phyloP scores from a whole-genome alignment of 2,888 invertebrate species.

The Antheraea assamensis region DNA sequence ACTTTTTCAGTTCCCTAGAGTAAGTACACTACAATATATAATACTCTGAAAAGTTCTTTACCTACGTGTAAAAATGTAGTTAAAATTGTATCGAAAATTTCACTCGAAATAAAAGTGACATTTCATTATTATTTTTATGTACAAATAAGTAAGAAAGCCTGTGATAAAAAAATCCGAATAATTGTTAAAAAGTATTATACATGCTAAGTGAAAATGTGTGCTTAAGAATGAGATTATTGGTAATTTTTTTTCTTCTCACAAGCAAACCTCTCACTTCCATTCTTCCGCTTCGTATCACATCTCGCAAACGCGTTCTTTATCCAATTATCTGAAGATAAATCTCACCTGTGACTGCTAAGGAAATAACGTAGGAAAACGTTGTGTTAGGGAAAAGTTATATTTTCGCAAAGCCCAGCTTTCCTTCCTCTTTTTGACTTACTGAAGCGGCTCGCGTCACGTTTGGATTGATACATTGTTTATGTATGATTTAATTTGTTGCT shows the following conservation, averaged over 20 bases:
- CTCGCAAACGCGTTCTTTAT: conserved; percentile 79
- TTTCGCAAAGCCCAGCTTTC: conserved; percentile 65
- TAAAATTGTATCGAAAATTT: too few relatives aligned
- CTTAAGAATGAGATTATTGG: conserved; percentile 44
- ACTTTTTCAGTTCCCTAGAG: too few relatives aligned
- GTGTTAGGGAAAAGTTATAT: conserved; percentile 64
- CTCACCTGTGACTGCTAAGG: conserved; percentile 80
- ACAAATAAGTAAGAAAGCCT: not conserved
- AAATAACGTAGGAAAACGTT: conserved; percentile 70
- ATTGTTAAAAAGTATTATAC: not conserved
- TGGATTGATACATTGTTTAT: conserved; percentile 41
- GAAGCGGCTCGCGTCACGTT: conserved; percentile 43
- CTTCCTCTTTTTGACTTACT: conserved; percentile 60
- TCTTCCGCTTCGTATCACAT: conserved; percentile 75
- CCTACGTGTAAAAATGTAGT: too few relatives aligned
- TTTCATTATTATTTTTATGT: too few relatives aligned
- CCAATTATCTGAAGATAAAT: conserved; percentile 82
- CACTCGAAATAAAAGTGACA: too few relatives aligned
- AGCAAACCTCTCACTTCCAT: conserved; percentile 41
- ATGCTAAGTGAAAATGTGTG: not conserved
- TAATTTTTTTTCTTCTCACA: conserved; percentile 50
- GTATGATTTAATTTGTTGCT: conserved; percentile 45
- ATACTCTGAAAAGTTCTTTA: too few relatives aligned
- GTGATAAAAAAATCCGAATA: not conserved
- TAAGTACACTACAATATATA: too few relatives aligned